Evolutionary conservation across 1,140 invertebrate species (phyloP).

Genomic region (Drosophila tani): DNA sequence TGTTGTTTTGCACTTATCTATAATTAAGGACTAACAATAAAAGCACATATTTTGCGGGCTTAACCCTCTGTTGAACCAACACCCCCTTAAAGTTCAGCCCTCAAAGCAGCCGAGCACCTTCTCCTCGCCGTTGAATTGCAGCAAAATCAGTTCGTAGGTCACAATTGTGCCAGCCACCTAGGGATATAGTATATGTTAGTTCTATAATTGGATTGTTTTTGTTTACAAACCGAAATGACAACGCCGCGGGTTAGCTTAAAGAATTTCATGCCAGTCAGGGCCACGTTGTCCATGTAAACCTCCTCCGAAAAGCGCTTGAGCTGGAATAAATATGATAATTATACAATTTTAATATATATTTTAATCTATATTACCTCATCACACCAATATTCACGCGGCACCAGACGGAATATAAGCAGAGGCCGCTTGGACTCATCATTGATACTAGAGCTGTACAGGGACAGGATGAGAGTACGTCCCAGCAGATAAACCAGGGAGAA

Average conservation of each 20-base stretch:
- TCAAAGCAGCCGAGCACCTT: slow-evolving; percentile 67
- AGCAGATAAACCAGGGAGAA: slow-evolving; percentile 88
- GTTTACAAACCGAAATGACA: slow-evolving; percentile 87
- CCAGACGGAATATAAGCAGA: slow-evolving; percentile 86
- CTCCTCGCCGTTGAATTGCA: slow-evolving; percentile 87
- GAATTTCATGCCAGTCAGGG: slow-evolving; percentile 88
- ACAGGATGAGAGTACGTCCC: slow-evolving; percentile 86
- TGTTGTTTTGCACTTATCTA: slow-evolving; percentile 79
- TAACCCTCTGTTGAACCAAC: slow-evolving; percentile 15
- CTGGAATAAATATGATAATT: slow-evolving; percentile 70
- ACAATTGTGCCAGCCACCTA: slow-evolving; percentile 90
- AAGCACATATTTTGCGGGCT: slow-evolving; percentile 44
- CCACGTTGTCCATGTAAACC: slow-evolving; percentile 87
- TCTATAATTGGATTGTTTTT: slow-evolving; percentile 15
- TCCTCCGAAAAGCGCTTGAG: slow-evolving; percentile 87
- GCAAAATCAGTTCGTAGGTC: slow-evolving; percentile 89
- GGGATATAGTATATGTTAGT: slow-evolving; percentile 27
- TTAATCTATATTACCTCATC: too few species aligned
- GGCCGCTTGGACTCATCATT: slow-evolving; percentile 88
- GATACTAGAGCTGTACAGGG: slow-evolving; percentile 87
- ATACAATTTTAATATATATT: too few species aligned
- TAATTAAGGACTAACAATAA: slow-evolving; percentile 63
- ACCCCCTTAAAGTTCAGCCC: slow-evolving; percentile 33
- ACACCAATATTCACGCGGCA: slow-evolving; percentile 86
- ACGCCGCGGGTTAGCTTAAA: slow-evolving; percentile 88